These are phyloP conservation scores for Manis crassicaudata DNA, from an alignment of 2,797 vertebrate species.

Conservation along the genomic window DNA sequence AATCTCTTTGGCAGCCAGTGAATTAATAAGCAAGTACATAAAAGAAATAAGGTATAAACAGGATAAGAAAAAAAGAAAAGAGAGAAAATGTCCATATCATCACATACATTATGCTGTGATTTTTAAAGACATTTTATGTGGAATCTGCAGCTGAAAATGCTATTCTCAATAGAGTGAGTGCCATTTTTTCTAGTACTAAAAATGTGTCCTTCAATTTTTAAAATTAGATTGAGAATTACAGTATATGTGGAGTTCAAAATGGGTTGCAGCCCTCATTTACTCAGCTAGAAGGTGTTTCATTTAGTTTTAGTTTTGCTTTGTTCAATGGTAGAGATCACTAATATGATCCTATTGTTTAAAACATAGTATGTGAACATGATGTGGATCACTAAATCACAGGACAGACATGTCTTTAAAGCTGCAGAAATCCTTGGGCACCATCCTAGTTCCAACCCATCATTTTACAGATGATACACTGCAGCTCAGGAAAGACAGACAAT, in stretches of 20 bases:
- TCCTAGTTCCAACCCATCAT: background rate
- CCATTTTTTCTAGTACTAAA: background rate
- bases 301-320: background rate
- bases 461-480: background rate
- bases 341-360: background rate
- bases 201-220: background rate
- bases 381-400: background rate
- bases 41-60: too few species aligned
- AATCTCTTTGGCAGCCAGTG: background rate
- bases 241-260: background rate
- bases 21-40: conserved; percentile 21
- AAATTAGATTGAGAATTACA: background rate
- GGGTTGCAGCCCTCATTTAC: background rate
- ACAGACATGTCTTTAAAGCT: background rate
- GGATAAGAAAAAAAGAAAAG: too few species aligned
- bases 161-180: background rate
- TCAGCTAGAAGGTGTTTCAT: background rate
- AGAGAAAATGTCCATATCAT: conserved; percentile 4
- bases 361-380: background rate
- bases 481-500: background rate
- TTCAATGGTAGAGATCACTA: background rate
- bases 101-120: background rate
- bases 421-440: background rate
- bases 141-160: background rate
- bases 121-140: background rate